Evolutionary conservation across 92 coral and sea anemone genomes (phyloP), one percentile per base, ranked within the genome.

Genomic region (Phenganax subtilis): DNA sequence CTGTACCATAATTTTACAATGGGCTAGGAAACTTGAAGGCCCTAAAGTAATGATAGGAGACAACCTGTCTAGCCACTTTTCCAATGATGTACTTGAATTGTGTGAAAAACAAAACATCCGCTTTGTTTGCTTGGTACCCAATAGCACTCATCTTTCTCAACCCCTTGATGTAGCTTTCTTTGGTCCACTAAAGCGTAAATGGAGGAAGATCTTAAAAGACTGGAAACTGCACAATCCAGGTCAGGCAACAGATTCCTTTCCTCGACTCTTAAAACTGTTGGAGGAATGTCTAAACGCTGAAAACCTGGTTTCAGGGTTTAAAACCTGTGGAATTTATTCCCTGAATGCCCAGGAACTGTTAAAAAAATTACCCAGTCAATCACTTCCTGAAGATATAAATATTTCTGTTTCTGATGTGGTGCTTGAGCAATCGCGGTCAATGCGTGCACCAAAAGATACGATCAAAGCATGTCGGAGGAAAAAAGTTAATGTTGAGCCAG

Each of bases 111-210:
- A 69, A 16, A 30, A 65, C 28, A 69, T 51, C 30, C 31, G 47
- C 52, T 69, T 69, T 69, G 75, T 69, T 9, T 69, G 75, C 55
- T 69, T 69, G 55, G 75, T 27, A 15, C 75, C 75, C 30, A 69
- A 69, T 51, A 69, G 75, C 55, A 69, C 75, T 69, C 75, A 69
- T 51, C 55, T 69, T 30, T 69, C 75, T 69, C 75, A 69, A 69
- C 75, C 75, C 55, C 53, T 69, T 15, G 75, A 69, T 27, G 75
- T 69, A 1, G 75, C 75, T 69, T 69, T 30, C 31, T 69, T 20
- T 27, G 51, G 75, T 31, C 75, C 75, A 30, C 75, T 69, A 9
- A 69, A 69, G 75, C 75, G 53, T 30, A 69, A 69, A 69, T 69
- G 75, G 75, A 31, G 55, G 12, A 51, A 31, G 31, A 69, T 9